phyloP scores from a whole-genome alignment of 2,888 invertebrate species.

The Heliconius aoede region DNA sequence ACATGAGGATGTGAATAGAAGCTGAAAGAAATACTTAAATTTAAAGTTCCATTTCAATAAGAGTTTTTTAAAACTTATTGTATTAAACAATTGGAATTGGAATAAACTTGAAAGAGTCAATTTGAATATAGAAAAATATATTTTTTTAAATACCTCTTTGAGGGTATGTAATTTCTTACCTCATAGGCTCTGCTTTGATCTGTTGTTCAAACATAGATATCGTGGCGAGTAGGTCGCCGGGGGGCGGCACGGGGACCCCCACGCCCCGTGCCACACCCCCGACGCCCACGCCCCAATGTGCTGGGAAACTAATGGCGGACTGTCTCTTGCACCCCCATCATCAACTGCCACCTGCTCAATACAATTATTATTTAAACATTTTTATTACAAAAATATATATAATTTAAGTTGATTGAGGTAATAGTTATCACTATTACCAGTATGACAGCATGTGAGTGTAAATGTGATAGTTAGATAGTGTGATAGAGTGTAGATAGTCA shows the following conservation, averaged over 20 bases:
- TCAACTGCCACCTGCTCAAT: conserved; percentile 77
- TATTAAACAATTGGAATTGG: not conserved
- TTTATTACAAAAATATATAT: not conserved
- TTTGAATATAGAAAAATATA: not conserved
- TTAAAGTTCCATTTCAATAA: not conserved
- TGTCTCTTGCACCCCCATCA: conserved; percentile 82
- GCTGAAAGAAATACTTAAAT: conserved; percentile 59
- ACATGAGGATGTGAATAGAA: conserved; percentile 80
- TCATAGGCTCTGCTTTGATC: conserved; percentile 88
- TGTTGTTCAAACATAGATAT: conserved; percentile 88
- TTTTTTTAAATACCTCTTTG: not conserved
- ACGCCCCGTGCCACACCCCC: conserved; percentile 85
- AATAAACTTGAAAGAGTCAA: not conserved
- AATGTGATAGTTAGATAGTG: no score
- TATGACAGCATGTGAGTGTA: no score
- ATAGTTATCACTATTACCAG: no score
- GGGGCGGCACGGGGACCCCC: conserved; percentile 85
- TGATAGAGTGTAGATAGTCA: no score
- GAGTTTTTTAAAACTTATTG: not conserved
- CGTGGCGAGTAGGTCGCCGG: conserved; percentile 85
- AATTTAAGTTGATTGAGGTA: no score
- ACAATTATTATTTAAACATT: conserved; percentile 29
- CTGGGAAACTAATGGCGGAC: conserved; percentile 84
- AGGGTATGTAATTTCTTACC: conserved; percentile 60
- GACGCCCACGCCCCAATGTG: conserved; percentile 86